phyloP scores from a whole-genome alignment of 1,140 invertebrate genomes.

The Atta colombica region DNA sequence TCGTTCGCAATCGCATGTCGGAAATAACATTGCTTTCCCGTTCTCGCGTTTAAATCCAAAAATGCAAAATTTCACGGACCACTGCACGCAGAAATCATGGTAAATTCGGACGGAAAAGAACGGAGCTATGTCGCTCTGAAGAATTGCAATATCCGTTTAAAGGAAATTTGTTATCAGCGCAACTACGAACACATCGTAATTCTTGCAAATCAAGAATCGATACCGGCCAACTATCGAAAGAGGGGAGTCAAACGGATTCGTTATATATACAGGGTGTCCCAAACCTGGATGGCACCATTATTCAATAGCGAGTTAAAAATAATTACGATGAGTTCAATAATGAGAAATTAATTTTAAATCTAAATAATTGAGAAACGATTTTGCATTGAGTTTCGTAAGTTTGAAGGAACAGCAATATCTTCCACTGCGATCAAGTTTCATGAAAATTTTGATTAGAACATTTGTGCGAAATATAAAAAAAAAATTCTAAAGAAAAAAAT shows the following conservation, averaged over 20 bases:
- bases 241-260: neutral
- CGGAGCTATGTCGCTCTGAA: conserved; percentile 37
- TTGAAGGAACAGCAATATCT: neutral
- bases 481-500: neutral
- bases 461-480: neutral
- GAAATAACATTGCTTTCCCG: conserved; percentile 47
- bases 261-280: conserved; percentile 22
- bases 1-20: conserved; percentile 54
- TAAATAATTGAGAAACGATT: neutral
- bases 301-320: neutral
- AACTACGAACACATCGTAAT: conserved; percentile 56
- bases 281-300: neutral
- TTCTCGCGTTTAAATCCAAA: conserved; percentile 41
- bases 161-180: conserved; percentile 66
- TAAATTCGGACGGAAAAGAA: conserved; percentile 54
- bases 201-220: conserved; percentile 69
- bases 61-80: conserved; percentile 61
- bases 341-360: neutral
- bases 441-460: neutral
- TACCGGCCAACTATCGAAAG: conserved; percentile 50
- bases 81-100: conserved; percentile 51
- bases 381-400: neutral
- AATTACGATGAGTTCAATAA: neutral
- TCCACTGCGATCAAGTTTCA: neutral
- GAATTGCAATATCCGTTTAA: conserved; percentile 67